These are phyloP conservation scores for Rhabdornis inornatus DNA, from an alignment of 2,113 vertebrate species.

Conservation along the genomic window DNA sequence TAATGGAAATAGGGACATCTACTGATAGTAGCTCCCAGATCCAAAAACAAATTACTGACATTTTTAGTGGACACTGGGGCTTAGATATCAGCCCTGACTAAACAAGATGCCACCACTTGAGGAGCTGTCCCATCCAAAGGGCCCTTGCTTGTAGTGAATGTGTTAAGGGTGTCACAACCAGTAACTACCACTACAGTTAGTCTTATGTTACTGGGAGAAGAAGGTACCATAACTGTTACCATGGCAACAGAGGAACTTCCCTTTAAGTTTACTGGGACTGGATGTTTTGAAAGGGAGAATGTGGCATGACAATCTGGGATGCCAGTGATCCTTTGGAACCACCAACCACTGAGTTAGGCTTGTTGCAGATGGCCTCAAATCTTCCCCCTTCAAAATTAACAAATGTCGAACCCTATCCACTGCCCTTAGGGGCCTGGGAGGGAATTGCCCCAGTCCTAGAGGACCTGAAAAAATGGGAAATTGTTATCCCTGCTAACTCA, in stretches of 20 bases:
- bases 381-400: not conserved
- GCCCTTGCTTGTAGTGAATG: not conserved
- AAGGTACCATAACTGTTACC: not conserved
- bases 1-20: not conserved
- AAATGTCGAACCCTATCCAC: not conserved
- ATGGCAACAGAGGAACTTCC: not conserved
- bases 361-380: not conserved
- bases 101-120: not conserved
- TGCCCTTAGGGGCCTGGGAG: not conserved
- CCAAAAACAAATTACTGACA: not conserved
- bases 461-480: not conserved
- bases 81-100: not conserved
- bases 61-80: too few species aligned
- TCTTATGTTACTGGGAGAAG: not conserved
- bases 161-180: not conserved
- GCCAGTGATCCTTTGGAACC: not conserved
- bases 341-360: not conserved
- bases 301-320: not conserved
- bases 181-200: too few species aligned
- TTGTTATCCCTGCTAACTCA: not conserved
- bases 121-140: not conserved
- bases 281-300: not conserved
- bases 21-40: rapidly evolving
- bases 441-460: not conserved
- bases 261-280: not conserved